These are phyloP conservation scores for Drosophila sturtevanti DNA, from an alignment of 1,140 invertebrate species.

Conservation along the genomic window DNA sequence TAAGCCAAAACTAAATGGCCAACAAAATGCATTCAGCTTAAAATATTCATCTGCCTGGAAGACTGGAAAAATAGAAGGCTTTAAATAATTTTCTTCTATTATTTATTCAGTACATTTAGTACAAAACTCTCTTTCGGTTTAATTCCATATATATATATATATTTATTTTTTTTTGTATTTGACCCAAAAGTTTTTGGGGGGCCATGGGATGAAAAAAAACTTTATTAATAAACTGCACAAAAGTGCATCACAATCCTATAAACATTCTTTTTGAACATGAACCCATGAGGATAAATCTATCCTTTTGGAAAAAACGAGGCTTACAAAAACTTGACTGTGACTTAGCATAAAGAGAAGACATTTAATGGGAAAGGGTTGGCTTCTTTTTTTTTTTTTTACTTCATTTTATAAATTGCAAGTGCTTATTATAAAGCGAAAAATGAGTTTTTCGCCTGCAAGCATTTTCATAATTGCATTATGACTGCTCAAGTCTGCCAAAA, in stretches of 20 bases:
- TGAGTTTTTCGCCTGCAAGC: constrained; percentile 50
- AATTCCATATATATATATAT: constrained; percentile 7
- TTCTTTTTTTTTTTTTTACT: constrained; percentile 32
- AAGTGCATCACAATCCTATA: constrained; percentile 40
- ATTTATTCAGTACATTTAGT: constrained; percentile 9
- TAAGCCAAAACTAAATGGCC: constrained; percentile 7
- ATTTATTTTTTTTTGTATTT: constrained; percentile 21
- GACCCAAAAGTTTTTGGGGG: too few relatives aligned
- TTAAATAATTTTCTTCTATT: constrained; percentile 12
- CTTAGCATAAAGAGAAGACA: neutral
- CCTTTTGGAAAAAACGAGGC: neutral
- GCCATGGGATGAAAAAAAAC: constrained; percentile 32
- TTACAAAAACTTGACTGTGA: constrained; percentile 4
- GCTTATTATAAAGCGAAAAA: constrained; percentile 57
- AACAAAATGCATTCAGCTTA: constrained; percentile 9
- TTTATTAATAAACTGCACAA: constrained; percentile 77
- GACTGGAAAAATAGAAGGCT: neutral
- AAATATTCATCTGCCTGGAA: constrained; percentile 3
- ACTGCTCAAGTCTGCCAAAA: constrained; percentile 27
- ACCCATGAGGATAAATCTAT: constrained; percentile 52
- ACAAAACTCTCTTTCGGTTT: neutral
- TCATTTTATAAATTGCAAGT: constrained; percentile 69
- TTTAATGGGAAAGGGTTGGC: neutral
- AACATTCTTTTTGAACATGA: constrained; percentile 21
- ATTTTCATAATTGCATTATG: constrained; percentile 70